These are phyloP conservation scores for Exaiptasia diaphana DNA, from an alignment of 64 coral and sea anemone genomes.

Conservation along the genomic window DNA sequence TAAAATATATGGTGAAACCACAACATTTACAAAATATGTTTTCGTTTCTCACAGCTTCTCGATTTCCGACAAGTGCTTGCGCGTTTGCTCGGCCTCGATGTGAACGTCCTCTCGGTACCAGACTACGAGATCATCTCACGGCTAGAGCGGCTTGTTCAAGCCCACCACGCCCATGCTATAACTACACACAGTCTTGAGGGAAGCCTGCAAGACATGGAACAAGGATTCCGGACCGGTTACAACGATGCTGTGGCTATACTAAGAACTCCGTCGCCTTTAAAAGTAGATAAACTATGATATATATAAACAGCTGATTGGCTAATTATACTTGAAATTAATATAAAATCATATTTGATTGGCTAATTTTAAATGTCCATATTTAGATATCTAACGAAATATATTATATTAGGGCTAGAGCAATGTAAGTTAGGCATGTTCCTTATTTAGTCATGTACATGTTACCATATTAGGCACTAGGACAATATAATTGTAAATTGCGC, in stretches of 20 bases:
- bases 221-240: constrained; percentile 77
- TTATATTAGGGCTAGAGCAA: no score
- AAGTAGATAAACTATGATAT: background rate
- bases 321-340: no score
- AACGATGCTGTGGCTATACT: constrained; percentile 91
- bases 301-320: no score
- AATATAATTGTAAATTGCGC: no score
- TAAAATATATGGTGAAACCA: no score
- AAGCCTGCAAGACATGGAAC: constrained; percentile 95
- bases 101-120: constrained; percentile 89
- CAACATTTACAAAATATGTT: background rate
- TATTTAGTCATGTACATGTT: no score
- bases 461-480: no score
- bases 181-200: constrained; percentile 96
- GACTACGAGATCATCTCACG: constrained; percentile 98
- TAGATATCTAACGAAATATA: no score
- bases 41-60: constrained; percentile 51
- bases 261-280: constrained; percentile 74
- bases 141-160: constrained; percentile 86
- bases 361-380: no score
- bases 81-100: constrained; percentile 79
- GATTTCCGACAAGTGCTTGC: constrained; percentile 96
- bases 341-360: no score
- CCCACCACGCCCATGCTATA: constrained; percentile 92
- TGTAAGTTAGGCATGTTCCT: no score